Percentiles rank a stretch among this genome's conserved stretches.
These are phyloP conservation scores for Ctenopoma kingsleyae DNA, from an alignment of 2,797 vertebrate species.

Conservation along the genomic window DNA sequence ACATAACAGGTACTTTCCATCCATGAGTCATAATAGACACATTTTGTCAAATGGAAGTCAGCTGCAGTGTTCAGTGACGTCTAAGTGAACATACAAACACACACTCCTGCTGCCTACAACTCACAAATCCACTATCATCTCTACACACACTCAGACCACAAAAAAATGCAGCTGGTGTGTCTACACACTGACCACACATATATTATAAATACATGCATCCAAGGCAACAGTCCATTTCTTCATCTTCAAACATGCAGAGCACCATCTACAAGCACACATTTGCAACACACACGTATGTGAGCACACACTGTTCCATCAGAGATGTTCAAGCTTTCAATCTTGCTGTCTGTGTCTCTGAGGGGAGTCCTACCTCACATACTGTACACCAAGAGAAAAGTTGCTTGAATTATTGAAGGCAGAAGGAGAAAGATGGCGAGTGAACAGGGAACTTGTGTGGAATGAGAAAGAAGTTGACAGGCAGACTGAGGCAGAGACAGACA, in stretches of 20 bases:
- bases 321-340: conserved; percentile 38
- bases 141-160: background rate
- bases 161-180: background rate
- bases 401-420: conserved; percentile 75
- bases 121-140: background rate
- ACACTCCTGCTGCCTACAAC: background rate
- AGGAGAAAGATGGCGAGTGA: conserved; percentile 44
- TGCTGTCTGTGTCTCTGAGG: conserved; percentile 34
- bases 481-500: conserved; percentile 7
- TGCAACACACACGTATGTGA: background rate
- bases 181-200: conserved; percentile 14
- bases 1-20: too few relatives aligned
- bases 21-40: background rate
- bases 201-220: conserved; percentile 4
- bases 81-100: background rate
- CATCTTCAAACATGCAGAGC: conserved; percentile 43
- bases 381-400: conserved; percentile 52
- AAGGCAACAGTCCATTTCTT: conserved; percentile 18
- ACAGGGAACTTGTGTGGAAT: conserved; percentile 40
- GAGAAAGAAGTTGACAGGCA: conserved; percentile 12
- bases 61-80: background rate
- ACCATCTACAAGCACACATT: conserved; percentile 18
- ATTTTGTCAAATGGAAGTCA: background rate
- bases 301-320: conserved; percentile 30
- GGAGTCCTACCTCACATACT: conserved; percentile 45